These are phyloP conservation scores for Drosophila hawaiiensis DNA, from an alignment of 2,888 invertebrate genomes.

Conservation along the genomic window DNA sequence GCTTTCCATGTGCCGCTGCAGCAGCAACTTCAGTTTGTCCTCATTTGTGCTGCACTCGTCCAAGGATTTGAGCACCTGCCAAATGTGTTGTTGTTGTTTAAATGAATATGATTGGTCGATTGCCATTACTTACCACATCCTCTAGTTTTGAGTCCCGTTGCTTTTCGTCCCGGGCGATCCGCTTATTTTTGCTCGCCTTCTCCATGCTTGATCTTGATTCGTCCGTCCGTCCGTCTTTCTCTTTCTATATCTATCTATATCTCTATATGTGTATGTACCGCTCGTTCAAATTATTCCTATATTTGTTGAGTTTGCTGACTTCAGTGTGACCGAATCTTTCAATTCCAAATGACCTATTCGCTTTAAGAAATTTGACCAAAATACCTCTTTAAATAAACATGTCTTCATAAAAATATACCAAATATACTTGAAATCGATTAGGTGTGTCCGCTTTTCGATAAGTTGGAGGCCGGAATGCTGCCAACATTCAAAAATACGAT, in stretches of 20 bases:
- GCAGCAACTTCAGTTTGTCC: constrained; percentile 76
- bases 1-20: constrained; percentile 89
- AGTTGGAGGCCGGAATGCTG: neutral
- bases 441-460: neutral
- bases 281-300: constrained; percentile 50
- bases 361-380: neutral
- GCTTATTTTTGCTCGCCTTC: constrained; percentile 82
- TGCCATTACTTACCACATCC: constrained; percentile 73
- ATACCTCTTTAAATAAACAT: neutral
- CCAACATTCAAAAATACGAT: neutral
- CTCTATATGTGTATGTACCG: constrained; percentile 44
- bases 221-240: neutral
- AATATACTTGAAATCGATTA: neutral
- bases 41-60: constrained; percentile 72
- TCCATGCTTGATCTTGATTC: constrained; percentile 67
- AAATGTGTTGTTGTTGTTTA: constrained; percentile 1
- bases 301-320: constrained; percentile 22
- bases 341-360: neutral
- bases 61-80: constrained; percentile 71
- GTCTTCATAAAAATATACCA: neutral
- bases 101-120: neutral
- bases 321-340: constrained; percentile 13
- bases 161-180: constrained; percentile 85
- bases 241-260: constrained; percentile 2
- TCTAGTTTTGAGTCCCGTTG: constrained; percentile 84